Evolutionary conservation across 1,140 invertebrate genomes (phyloP), one percentile per base, ranked within the genome.

Genomic region (Druon quercuslanigerum): DNA sequence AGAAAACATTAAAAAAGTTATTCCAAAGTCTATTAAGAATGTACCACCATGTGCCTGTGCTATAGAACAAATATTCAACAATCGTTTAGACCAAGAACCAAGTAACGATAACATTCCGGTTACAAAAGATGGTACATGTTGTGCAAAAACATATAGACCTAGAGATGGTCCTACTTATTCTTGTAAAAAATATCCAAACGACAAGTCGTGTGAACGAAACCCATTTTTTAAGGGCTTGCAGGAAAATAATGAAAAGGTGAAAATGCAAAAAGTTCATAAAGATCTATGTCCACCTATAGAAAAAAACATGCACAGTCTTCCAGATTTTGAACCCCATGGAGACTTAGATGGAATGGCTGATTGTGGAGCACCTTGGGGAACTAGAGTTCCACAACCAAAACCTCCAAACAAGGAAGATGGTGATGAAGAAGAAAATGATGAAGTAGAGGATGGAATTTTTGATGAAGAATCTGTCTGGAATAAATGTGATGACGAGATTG

Each of bases 21-120:
- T 46, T 1, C 74, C 70, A 19, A 70, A 40, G 17, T 25, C 46
- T 70, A 17, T 79, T 3, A 86, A 70, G 40, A 89, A 87, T 51
- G 80, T 89, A 70, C 84, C 83, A 33, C 77, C 87, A 1, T 90
- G 89, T 71, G 71, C 50, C 6, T 90, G 89, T 52, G 75, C 72
- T 0, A 82, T 84, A 20, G 73, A 82, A 0, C 75, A 83, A 66
- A 75, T 83, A n/a, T 72, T 76, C 16, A 77, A 77, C 5, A 79
- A 86, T 33, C 70, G 46, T 40, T 8, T 78, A n/a, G 52, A 75
- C 11, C 46, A 54, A 50, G 54, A 76, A 6, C 3, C 50, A 4
- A 83, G 79, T 1, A 74, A 80, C 0, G 82, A 86, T 5, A 72
- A 82, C 12, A 85, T 82, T 74, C 71, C 79, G 78, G 79, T 60